phyloP scores from a whole-genome alignment of 2,113 vertebrate species.

The Piprites chloris region DNA sequence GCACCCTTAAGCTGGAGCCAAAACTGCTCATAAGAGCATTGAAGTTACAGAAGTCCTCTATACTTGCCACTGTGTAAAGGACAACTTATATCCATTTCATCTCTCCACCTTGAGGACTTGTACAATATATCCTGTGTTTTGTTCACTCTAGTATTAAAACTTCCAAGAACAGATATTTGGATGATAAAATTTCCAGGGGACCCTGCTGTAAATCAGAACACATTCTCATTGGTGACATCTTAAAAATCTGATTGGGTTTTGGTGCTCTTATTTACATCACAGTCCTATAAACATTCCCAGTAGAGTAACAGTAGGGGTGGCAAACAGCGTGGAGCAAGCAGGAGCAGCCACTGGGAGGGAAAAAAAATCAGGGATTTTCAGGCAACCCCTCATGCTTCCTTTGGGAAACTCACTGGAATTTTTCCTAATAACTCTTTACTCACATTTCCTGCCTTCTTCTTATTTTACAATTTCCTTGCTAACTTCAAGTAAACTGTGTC shows the following conservation, averaged over 20 bases:
- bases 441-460: not conserved
- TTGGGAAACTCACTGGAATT: not conserved
- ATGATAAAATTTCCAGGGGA: not conserved
- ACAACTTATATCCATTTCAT: not conserved
- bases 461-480: not conserved
- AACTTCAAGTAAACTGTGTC: not conserved
- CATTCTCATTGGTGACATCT: not conserved
- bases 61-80: not conserved
- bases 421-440: not conserved
- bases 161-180: not conserved
- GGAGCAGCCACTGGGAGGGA: not conserved
- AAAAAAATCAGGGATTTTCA: not conserved
- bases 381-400: not conserved
- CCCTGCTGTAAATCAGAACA: not conserved
- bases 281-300: not conserved
- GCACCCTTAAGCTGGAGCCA: not conserved
- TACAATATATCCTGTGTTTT: not conserved
- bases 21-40: not conserved
- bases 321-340: not conserved
- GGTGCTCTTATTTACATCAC: not conserved
- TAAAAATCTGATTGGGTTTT: not conserved
- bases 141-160: not conserved
- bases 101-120: not conserved
- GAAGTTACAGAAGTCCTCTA: not conserved
- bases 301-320: not conserved